Evolutionary conservation across 2,888 invertebrate genomes (phyloP), one percentile per base, ranked within the genome.

Genomic region (Cartodere bifasciata): DNA sequence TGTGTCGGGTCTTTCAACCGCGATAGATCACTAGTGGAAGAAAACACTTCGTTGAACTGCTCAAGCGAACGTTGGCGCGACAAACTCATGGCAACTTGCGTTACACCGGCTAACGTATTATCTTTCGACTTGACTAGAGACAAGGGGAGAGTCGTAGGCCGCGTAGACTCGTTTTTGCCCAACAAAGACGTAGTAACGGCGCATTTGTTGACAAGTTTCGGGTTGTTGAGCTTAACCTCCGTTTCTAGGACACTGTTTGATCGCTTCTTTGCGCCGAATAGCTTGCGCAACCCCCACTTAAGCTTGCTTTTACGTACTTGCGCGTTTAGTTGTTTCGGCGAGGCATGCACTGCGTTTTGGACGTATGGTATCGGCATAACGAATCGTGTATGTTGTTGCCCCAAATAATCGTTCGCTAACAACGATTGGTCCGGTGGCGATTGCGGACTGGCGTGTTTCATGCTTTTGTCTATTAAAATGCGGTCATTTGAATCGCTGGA

Each of bases 1-100:
- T 75, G 76, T 12, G 80, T 76, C 0, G 82, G 80, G 56, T 84
- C 80, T 39, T 78, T 70, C 28, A 84, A 52, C 31, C 73, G 64
- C 3, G 68, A 65, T n/a, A 73, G 49, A 47, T 76, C 80, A 1
- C 72, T 73, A 0, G 73, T 72, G 0, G 72, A 72, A 6, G 75
- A 70, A 45, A 83, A 83, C 3, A 83, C 71, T 46, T 82, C 79
- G 32, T 73, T 74, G 29, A 84, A 82, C 28, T 80, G 75, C 45
- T 83, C 83, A 16, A 83, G 56, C 1, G 82, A 81, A 34, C 74
- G 73, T 48, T 81, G 81, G 0, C 80, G 60, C 1, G 61, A 49
- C 44, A 65, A 36, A 47, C 56, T 58, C 39, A 60, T 58, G 38
- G 52, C 45, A 38, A 55, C 53, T 48, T 55, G 63, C 34, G 56